Base-by-base conservation (phyloP, 2,888 invertebrate species). In the Spisula subtruncata region DNA sequence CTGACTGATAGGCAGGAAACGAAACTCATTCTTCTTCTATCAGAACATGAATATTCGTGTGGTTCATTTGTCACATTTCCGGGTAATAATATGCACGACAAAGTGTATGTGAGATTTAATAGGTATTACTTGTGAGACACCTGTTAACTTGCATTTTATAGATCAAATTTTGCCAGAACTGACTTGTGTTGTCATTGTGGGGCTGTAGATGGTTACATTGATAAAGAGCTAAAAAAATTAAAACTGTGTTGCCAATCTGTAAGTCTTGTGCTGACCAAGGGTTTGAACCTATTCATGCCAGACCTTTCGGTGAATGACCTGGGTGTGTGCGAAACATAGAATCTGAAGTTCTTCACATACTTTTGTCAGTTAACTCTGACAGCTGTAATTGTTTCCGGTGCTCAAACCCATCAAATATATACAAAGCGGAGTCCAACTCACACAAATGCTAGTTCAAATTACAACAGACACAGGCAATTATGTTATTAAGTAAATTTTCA, bases 211-310 rank as follows among this genome's bases (percentile, higher is more conserved):
- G 87, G 16, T 35, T 20, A 54, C 0, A 32, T 81, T 60, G 54
- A 86, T 41, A 12, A 60, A 60, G 81, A 86, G n/a, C 25, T 82
- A 8, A 83, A 48, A 54, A 83, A 71, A 41, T 41, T 41, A 87
- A 79, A 87, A 87, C 87, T 51, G 87, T 87, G n/a, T 79, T 87
- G 54, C 83, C 83, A 14, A 60, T 51, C 18, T 83, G 87, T 75
- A n/a, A 87, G 35, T 6, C 71, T 83, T 83, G 83, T 25, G 29
- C 14, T 8, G 83, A 71, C 8, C 10, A 60, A 12, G 86, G 84
- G 29, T 75, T 75, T 75, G 46, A 48, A 84, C 84, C 84, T 29
- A 32, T 84, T 71, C 48, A 75, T 84, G 84, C 84, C n/a, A 14
- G 84, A 29, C 75, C 75, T 1, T 84, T 75, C 48, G 84, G 81